A percentile compares a stretch with the other conserved stretches of the same genome.
These are phyloP conservation scores for Pogonognathellus flavescens DNA, from an alignment of 1,140 invertebrate genomes.

Conservation along the genomic window DNA sequence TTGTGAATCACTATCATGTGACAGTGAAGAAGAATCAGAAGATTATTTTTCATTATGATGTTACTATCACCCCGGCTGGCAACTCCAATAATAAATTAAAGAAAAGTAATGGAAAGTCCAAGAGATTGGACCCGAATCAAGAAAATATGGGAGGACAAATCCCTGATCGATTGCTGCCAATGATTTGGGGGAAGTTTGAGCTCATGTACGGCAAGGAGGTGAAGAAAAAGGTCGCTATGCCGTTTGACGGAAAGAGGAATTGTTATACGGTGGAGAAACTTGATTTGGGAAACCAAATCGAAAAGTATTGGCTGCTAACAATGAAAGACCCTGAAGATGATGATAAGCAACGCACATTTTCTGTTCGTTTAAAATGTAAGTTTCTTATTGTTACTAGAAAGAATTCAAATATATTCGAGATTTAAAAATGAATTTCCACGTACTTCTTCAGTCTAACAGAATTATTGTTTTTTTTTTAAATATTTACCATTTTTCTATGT, in stretches of 20 bases:
- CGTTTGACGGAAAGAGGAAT: constrained; percentile 41
- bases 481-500: too few species aligned
- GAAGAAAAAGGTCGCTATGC: constrained; percentile 3
- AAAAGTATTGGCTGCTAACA: background rate
- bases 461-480: too few species aligned
- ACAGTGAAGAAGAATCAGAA: too few species aligned
- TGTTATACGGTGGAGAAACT: background rate
- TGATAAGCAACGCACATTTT: background rate
- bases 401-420: too few species aligned
- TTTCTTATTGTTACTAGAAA: too few species aligned
- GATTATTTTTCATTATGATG: too few species aligned
- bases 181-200: background rate
- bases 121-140: too few species aligned
- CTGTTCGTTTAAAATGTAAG: constrained; percentile 28
- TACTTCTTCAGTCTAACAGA: too few species aligned
- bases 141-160: background rate
- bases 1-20: background rate
- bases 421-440: too few species aligned
- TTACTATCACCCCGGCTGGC: background rate
- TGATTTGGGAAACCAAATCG: background rate
- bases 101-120: background rate
- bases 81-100: background rate
- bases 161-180: background rate
- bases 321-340: constrained; percentile 36
- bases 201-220: too few species aligned